Percentiles rank a stretch among this genome's conserved stretches.
Evolutionary conservation across 2,888 invertebrate species (phyloP).

Genomic region (Emmelina monodactyla): DNA sequence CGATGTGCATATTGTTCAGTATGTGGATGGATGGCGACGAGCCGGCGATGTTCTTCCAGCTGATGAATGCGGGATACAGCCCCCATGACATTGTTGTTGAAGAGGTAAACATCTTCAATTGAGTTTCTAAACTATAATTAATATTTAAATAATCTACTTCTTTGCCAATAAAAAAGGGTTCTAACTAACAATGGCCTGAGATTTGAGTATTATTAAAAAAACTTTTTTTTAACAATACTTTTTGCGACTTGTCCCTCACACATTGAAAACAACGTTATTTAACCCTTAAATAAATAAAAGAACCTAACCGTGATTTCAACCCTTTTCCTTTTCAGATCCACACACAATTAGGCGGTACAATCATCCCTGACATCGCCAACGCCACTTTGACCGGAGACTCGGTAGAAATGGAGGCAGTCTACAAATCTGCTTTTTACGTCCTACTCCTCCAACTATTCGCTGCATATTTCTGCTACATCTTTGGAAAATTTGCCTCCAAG

Average conservation of each 20-base stretch:
- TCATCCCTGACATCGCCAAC: slow-evolving; percentile 77
- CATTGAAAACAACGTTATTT: too few species aligned
- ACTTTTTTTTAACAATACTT: neutral
- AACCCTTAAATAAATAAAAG: too few species aligned
- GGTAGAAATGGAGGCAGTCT: slow-evolving; percentile 73
- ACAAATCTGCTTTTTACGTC: slow-evolving; percentile 79
- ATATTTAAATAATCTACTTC: too few species aligned
- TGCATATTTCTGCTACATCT: slow-evolving; percentile 89
- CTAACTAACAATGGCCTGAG: too few species aligned
- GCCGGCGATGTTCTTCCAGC: slow-evolving; percentile 77
- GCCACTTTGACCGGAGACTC: slow-evolving; percentile 79
- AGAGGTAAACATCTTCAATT: slow-evolving; percentile 65
- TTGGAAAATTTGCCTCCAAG: slow-evolving; percentile 96
- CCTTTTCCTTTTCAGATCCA: slow-evolving; percentile 56
- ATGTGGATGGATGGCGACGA: slow-evolving; percentile 79
- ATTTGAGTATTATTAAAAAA: neutral
- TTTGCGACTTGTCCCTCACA: too few species aligned
- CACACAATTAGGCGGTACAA: slow-evolving; percentile 65
- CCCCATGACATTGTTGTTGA: slow-evolving; percentile 81
- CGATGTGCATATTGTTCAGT: slow-evolving; percentile 76
- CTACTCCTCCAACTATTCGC: slow-evolving; percentile 82
- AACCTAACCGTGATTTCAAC: too few species aligned
- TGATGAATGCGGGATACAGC: slow-evolving; percentile 78
- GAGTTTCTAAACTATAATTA: neutral
- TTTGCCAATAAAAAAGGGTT: too few species aligned